Evolutionary conservation across 2,888 invertebrate species (phyloP), one percentile per base, ranked within the genome.

Genomic region (Pseudoips prasinana): DNA sequence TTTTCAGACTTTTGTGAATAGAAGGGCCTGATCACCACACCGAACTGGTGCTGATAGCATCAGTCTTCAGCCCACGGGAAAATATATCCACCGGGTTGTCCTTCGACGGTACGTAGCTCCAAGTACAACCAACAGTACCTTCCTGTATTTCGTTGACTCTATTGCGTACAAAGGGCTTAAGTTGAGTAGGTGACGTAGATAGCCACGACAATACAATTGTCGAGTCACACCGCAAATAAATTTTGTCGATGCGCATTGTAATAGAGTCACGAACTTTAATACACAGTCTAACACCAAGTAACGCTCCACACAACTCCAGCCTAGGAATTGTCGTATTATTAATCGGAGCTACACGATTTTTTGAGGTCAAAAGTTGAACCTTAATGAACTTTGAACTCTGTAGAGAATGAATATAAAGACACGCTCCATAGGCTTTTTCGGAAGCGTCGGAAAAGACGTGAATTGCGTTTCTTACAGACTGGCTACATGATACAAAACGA

Each of bases 381-480:
- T 10, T 2, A 3, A 43, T 32, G 1, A 1, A 7, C 3, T 36
- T 39, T 5, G 37, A 7, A 1, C 1, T 7, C 1, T 10, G 8
- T 0, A 30, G 20, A 4, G 41, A 33, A 5, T 51, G 25, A 7
- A 53, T 10, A 22, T 56, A 61, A 4, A 43, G 9, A 30, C 49
- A 53, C 0, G 41, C 29, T 0, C 54, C 53, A 10, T 57, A 58
- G 0, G 53, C 53, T 1, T 8, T 3, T 19, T 56, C 36, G 0
- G 49, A 51, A 0, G 54, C 41, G 9, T 58, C 61, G 10, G 42
- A 23, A 30, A 59, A 62, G 0, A 36, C 17, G 35, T 62, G 59
- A 1, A 62, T 2, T 29, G 58, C 46, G 3, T 35, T 3, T n/a
- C 1, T 6, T 1, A 7, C 4, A 5, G 33, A 10, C 1, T 31